Conservation (phyloP, 2,888 invertebrate species). For the Augiades crinisus region DNA sequence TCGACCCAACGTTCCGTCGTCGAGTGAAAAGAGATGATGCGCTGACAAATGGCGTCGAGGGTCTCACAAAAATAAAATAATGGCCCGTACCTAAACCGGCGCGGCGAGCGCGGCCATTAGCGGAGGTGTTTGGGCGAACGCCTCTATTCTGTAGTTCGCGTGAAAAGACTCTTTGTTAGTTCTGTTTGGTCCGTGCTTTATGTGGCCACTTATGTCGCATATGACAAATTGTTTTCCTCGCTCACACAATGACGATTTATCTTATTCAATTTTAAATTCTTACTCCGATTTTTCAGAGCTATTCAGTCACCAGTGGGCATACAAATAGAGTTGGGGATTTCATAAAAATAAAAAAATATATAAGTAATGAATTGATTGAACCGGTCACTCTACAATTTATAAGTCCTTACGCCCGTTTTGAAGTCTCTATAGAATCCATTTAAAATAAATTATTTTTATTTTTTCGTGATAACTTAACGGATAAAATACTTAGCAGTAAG, state of each 20-base stretch:
- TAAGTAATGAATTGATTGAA: conserved; percentile 2
- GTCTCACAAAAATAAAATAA: conserved; percentile 79
- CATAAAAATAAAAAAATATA: not conserved
- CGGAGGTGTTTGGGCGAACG: conserved; percentile 79
- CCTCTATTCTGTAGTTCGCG: conserved; percentile 73
- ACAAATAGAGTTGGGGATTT: conserved; percentile 5
- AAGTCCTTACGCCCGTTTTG: not conserved
- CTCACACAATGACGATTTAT: conserved; percentile 62
- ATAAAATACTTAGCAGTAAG: not conserved
- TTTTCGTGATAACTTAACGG: not conserved
- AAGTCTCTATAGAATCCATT: not conserved
- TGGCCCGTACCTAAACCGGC: conserved; percentile 74
- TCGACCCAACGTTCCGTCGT: conserved; percentile 67
- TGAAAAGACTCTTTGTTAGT: conserved; percentile 78
- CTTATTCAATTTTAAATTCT: conserved; percentile 56
- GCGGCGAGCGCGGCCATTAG: conserved; percentile 72
- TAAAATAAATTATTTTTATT: not conserved
- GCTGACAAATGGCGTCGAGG: conserved; percentile 77
- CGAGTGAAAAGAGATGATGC: conserved; percentile 77
- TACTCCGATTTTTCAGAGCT: conserved; percentile 36
- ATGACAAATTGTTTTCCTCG: conserved; percentile 70
- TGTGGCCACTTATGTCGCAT: conserved; percentile 69
- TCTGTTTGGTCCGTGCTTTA: conserved; percentile 75
- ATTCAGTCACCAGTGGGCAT: conserved; percentile 24
- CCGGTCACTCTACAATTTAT: not conserved